Percentiles rank a stretch among this genome's conserved stretches.
Evolutionary conservation across 2,888 invertebrate genomes (phyloP).

Genomic region (Atherix ibis): DNA sequence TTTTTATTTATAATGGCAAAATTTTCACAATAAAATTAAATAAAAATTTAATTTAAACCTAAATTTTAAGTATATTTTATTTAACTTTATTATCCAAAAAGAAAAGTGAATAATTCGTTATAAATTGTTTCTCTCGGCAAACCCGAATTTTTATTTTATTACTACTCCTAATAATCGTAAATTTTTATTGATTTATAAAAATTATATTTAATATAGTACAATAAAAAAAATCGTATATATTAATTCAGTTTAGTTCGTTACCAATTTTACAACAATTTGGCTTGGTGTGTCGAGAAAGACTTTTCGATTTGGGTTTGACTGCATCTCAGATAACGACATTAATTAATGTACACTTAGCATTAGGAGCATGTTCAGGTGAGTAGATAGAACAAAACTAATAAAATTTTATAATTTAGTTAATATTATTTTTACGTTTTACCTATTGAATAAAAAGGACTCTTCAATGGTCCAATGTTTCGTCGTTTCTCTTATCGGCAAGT

Average conservation of each 20-base stretch:
- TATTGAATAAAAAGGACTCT: slow-evolving; percentile 37
- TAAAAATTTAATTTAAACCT: too few species aligned
- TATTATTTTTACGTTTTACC: not conserved
- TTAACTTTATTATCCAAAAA: too few species aligned
- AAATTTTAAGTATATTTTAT: too few species aligned
- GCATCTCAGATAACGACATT: slow-evolving; percentile 53
- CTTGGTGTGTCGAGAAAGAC: slow-evolving; percentile 49
- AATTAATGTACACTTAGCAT: slow-evolving; percentile 54
- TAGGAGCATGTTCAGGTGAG: slow-evolving; percentile 53
- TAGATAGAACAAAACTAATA: slow-evolving; percentile 1
- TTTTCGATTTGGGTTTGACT: slow-evolving; percentile 41
- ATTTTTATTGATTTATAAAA: too few species aligned
- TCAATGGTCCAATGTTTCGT: slow-evolving; percentile 55
- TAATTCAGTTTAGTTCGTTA: slow-evolving; percentile 44
- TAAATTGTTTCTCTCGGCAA: too few species aligned
- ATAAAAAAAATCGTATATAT: not conserved
- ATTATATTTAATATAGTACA: not conserved
- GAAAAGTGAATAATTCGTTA: too few species aligned
- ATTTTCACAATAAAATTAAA: too few species aligned
- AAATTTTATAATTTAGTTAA: not conserved
- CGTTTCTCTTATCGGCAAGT: slow-evolving; percentile 51
- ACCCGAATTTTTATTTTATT: too few species aligned
- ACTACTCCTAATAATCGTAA: too few species aligned
- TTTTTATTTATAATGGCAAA: too few species aligned
- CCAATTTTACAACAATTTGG: slow-evolving; percentile 58